These are phyloP conservation scores for Philereme vetulata DNA, from an alignment of 2,888 invertebrate genomes.

Conservation along the genomic window DNA sequence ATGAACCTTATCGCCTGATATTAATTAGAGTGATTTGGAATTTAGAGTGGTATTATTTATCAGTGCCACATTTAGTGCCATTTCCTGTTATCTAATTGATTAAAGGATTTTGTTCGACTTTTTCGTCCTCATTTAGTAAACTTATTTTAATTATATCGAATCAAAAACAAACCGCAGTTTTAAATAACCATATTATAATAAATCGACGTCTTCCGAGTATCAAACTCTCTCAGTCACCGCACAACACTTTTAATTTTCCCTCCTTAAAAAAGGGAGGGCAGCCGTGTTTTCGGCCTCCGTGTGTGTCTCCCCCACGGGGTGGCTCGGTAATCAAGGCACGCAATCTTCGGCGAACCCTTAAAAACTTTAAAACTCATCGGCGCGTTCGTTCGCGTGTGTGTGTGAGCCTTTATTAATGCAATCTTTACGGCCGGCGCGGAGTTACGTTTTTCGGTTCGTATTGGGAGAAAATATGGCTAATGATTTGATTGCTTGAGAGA, in stretches of 20 bases:
- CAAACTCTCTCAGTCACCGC: constrained; percentile 53
- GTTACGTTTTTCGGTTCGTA: constrained; percentile 20
- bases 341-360: constrained; percentile 86
- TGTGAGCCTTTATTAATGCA: constrained; percentile 57
- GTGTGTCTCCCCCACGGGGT: constrained; percentile 62
- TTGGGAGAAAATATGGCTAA: constrained; percentile 30
- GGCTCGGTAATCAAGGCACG: constrained; percentile 85
- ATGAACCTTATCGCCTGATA: no score
- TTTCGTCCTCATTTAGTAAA: no score
- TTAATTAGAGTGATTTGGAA: no score
- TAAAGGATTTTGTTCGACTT: no score
- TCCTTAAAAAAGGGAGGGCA: constrained; percentile 83
- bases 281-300: constrained; percentile 71
- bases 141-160: no score
- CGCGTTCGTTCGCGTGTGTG: constrained; percentile 53
- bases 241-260: constrained; percentile 82
- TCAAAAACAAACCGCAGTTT: no score
- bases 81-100: no score
- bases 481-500: constrained; percentile 30
- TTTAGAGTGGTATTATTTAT: no score
- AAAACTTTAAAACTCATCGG: constrained; percentile 85
- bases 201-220: constrained; percentile 64
- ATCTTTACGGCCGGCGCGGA: constrained; percentile 47
- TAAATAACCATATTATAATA: not conserved
- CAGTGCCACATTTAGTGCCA: no score